These are phyloP conservation scores for Botia almorhae DNA, from an alignment of 2,797 vertebrate species.

Conservation along the genomic window DNA sequence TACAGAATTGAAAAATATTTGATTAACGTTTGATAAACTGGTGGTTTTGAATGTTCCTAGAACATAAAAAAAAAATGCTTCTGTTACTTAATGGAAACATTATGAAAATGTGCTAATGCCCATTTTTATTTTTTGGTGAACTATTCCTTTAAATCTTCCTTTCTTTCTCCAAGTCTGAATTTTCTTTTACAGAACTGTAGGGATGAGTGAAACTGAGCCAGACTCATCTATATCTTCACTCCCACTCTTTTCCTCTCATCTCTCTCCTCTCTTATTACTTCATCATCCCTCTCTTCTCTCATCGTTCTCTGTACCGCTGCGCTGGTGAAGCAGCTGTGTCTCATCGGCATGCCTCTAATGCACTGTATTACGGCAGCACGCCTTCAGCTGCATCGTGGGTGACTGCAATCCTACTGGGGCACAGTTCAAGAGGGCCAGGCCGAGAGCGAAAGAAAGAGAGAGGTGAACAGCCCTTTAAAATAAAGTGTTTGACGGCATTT, in stretches of 20 bases:
- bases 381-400: slow-evolving; percentile 53
- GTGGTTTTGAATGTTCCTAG: too few relatives aligned
- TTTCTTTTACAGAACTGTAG: slow-evolving; percentile 1
- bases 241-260: slow-evolving; percentile 50
- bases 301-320: slow-evolving; percentile 43
- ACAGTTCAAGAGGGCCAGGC: slow-evolving; percentile 19
- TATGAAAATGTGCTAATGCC: too few relatives aligned
- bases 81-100: too few relatives aligned
- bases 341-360: slow-evolving; percentile 36
- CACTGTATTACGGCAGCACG: slow-evolving; percentile 16
- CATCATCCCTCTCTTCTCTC: slow-evolving; percentile 34
- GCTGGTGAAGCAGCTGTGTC: slow-evolving; percentile 8
- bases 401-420: slow-evolving; percentile 42
- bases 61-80: too few relatives aligned
- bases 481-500: slow-evolving; percentile 50
- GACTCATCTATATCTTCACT: slow-evolving; percentile 42
- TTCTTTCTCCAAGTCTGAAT: neutral
- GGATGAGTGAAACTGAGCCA: slow-evolving; percentile 30
- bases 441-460: neutral
- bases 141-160: slow-evolving; percentile 1
- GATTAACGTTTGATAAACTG: too few relatives aligned
- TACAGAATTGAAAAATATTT: too few relatives aligned
- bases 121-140: too few relatives aligned
- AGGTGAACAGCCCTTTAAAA: neutral
- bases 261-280: slow-evolving; percentile 36